These are phyloP conservation scores for Hydropsyche betteni DNA, from an alignment of 2,888 invertebrate genomes.

Conservation along the genomic window DNA sequence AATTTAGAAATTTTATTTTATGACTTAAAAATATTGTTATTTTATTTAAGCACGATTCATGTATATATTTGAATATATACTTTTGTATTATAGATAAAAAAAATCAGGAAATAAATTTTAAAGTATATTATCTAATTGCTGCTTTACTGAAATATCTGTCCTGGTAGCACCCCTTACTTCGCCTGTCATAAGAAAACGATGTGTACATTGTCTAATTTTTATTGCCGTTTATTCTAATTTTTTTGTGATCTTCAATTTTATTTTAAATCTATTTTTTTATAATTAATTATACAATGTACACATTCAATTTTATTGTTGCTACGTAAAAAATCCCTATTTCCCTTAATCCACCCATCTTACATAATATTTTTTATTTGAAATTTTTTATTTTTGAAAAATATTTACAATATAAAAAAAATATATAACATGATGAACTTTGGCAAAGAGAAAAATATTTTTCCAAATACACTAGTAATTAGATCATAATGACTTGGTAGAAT, in stretches of 20 bases:
- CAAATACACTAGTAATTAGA: slow-evolving; percentile 42
- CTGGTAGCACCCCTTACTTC: slow-evolving; percentile 68
- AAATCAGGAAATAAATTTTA: slow-evolving; percentile 68
- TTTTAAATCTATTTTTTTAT: background rate
- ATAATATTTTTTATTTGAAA: background rate
- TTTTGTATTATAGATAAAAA: slow-evolving; percentile 66
- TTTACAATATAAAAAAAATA: slow-evolving; percentile 21
- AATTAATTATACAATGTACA: slow-evolving; percentile 50
- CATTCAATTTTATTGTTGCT: slow-evolving; percentile 39
- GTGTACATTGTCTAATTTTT: slow-evolving; percentile 59
- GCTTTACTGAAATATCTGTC: slow-evolving; percentile 67
- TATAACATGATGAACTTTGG: slow-evolving; percentile 30
- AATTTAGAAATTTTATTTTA: slow-evolving; percentile 61
- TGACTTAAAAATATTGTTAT: slow-evolving; percentile 68
- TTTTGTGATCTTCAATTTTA: too few species aligned
- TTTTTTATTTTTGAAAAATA: slow-evolving; percentile 18
- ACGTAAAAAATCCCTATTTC: slow-evolving; percentile 45
- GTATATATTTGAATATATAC: slow-evolving; percentile 65
- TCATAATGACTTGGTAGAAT: slow-evolving; percentile 41
- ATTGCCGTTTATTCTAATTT: too few species aligned
- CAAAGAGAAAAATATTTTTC: slow-evolving; percentile 49
- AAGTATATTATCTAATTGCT: slow-evolving; percentile 66
- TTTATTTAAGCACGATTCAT: slow-evolving; percentile 69
- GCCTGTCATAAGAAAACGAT: slow-evolving; percentile 67
- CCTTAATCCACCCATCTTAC: slow-evolving; percentile 8